Evolutionary conservation across 2,888 invertebrate genomes (phyloP).

Genomic region (Lomographa bimaculata): DNA sequence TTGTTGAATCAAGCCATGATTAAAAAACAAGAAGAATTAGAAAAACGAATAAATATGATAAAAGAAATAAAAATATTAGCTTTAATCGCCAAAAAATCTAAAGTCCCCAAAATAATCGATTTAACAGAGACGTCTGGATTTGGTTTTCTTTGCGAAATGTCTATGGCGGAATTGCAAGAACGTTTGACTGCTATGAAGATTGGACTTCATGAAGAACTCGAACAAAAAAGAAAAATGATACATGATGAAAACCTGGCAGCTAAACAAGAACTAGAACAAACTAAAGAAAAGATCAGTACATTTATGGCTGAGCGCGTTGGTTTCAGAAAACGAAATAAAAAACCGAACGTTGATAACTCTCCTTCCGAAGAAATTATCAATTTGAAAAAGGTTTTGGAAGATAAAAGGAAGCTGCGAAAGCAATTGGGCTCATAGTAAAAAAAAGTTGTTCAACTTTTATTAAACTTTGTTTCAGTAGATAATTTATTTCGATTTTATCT

Average conservation of each 20-base stretch:
- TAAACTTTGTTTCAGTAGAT: too few species aligned
- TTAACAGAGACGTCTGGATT: constrained; percentile 83
- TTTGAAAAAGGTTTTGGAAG: constrained; percentile 73
- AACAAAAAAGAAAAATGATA: constrained; percentile 72
- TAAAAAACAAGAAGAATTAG: constrained; percentile 74
- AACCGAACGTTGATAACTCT: constrained; percentile 36
- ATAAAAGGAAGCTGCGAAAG: constrained; percentile 68
- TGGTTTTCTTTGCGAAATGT: constrained; percentile 86
- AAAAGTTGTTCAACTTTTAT: too few species aligned
- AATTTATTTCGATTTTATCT: too few species aligned
- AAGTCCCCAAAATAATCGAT: constrained; percentile 80
- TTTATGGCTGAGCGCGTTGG: constrained; percentile 59
- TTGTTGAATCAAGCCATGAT: constrained; percentile 63
- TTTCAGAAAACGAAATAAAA: constrained; percentile 52
- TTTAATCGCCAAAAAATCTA: constrained; percentile 76
- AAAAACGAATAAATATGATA: constrained; percentile 72
- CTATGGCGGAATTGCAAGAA: constrained; percentile 85
- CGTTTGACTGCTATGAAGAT: constrained; percentile 76
- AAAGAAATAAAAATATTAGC: constrained; percentile 78
- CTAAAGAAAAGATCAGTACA: constrained; percentile 67
- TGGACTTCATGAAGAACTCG: constrained; percentile 77
- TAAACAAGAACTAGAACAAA: constrained; percentile 71
- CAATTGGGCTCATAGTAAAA: constrained; percentile 34
- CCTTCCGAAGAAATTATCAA: constrained; percentile 69
- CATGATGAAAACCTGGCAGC: constrained; percentile 65